phyloP scores from a whole-genome alignment of 2,888 invertebrate species.

The Calliphora vomitoria region DNA sequence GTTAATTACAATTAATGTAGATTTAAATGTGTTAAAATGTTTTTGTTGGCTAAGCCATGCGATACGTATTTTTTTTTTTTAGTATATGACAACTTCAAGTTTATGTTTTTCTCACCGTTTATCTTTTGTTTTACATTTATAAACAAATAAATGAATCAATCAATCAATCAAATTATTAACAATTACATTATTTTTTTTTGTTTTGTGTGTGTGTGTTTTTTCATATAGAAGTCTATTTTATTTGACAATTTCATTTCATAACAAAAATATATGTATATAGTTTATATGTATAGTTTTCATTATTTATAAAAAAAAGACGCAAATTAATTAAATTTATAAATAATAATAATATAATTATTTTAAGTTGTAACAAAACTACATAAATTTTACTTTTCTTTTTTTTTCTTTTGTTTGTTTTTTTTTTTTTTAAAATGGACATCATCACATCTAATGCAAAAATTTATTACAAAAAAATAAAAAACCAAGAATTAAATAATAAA shows the following conservation, averaged over 20 bases:
- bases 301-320: constrained; percentile 70
- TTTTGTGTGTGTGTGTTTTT: constrained; percentile 67
- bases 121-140: constrained; percentile 69
- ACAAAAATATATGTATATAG: constrained; percentile 73
- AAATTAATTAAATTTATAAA: constrained; percentile 61
- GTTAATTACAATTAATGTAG: neutral
- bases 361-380: constrained; percentile 68
- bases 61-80: constrained; percentile 44
- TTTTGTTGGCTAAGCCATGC: constrained; percentile 70
- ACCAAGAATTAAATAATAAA: constrained; percentile 8
- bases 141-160: constrained; percentile 52
- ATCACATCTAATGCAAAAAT: constrained; percentile 57
- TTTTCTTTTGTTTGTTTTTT: neutral
- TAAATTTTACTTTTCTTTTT: constrained; percentile 45
- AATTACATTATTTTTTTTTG: constrained; percentile 65
- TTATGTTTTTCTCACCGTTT: constrained; percentile 71
- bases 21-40: neutral
- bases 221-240: constrained; percentile 68
- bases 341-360: constrained; percentile 53
- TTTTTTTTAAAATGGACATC: constrained; percentile 40
- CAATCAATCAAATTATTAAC: neutral
- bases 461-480: neutral
- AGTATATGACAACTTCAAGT: constrained; percentile 44
- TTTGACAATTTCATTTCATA: constrained; percentile 71
- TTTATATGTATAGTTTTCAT: constrained; percentile 70